Conservation (phyloP, 1,140 invertebrate species). For the Zaprionus tsacasi region DNA sequence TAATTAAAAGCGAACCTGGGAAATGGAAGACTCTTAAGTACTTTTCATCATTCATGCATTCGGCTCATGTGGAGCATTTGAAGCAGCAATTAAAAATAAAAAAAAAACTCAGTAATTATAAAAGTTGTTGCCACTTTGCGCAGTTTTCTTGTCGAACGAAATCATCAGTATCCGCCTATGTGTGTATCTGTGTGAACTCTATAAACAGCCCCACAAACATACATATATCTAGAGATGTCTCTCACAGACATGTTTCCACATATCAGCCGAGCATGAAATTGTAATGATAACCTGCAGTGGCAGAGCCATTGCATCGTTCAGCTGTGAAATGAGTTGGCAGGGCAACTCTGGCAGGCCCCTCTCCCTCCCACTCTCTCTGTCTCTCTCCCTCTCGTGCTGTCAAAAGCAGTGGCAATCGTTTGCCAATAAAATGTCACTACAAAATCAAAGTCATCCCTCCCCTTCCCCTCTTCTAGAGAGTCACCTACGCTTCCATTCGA, state of each 20-base stretch:
- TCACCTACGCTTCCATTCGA: neutral
- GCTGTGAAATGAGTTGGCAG: constrained; percentile 50
- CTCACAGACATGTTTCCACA: constrained; percentile 14
- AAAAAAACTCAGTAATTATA: neutral
- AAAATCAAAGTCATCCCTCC: constrained; percentile 48
- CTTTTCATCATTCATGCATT: neutral
- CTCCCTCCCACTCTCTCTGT: neutral
- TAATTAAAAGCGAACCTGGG: neutral
- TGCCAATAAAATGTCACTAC: constrained; percentile 66
- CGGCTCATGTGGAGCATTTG: neutral
- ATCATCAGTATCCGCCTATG: neutral
- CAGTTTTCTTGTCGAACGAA: neutral
- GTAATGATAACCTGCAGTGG: constrained; percentile 43
- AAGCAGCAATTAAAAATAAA: constrained; percentile 27
- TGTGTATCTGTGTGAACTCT: neutral
- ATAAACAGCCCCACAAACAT: neutral
- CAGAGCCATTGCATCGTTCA: constrained; percentile 41
- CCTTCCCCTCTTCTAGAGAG: neutral
- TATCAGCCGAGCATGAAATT: constrained; percentile 46
- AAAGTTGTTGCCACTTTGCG: constrained; percentile 3
- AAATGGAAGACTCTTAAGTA: neutral
- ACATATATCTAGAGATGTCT: neutral
- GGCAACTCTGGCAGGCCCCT: neutral
- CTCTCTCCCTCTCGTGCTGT: neutral
- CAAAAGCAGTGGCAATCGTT: constrained; percentile 17